These are phyloP conservation scores for Neotoxoptera formosana DNA, from an alignment of 1,140 invertebrate species.

Conservation along the genomic window DNA sequence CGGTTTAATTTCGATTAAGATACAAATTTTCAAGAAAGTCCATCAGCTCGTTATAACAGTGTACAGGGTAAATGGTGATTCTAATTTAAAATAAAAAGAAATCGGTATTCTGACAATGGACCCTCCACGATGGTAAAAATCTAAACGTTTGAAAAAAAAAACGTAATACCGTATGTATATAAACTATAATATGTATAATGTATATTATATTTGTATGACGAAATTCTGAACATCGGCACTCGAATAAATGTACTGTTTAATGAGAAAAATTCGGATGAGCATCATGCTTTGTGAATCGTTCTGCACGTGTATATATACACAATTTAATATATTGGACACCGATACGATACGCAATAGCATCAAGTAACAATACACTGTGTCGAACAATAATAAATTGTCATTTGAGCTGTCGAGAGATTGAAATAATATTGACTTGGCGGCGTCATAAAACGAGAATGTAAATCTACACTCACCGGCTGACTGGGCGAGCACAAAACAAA, in stretches of 20 bases:
- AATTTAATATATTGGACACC: neutral
- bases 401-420: neutral
- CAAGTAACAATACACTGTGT: neutral
- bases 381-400: neutral
- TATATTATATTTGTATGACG: neutral
- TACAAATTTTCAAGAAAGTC: neutral
- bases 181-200: neutral
- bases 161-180: too few relatives aligned
- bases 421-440: neutral
- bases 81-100: neutral
- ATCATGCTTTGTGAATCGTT: neutral
- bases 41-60: neutral
- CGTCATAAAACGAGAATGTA: neutral
- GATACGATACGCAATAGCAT: neutral
- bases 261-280: neutral
- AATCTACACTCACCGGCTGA: neutral
- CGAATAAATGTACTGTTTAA: neutral
- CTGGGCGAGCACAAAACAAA: neutral
- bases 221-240: neutral
- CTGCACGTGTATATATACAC: neutral
- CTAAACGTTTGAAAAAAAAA: neutral
- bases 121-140: neutral
- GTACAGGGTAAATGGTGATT: neutral
- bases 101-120: neutral
- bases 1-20: neutral